Base-by-base conservation (phyloP, 37 sponge, comb jelly and placozoan genomes). In the Ephydatia muelleri region DNA sequence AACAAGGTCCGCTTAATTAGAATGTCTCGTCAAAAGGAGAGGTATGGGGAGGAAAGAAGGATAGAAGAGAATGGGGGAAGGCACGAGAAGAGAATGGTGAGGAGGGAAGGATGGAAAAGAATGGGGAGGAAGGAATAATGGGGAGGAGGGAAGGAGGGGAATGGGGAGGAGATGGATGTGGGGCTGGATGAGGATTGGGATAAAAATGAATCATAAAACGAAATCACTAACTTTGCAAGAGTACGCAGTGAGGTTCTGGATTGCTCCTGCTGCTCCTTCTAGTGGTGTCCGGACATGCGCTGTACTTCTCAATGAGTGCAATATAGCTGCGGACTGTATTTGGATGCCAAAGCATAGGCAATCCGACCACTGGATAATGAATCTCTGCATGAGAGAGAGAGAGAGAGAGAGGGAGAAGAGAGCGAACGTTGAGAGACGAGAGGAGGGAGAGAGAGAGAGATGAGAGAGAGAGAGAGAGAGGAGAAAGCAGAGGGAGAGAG, bases 211-310 rank as follows among this genome's bases (percentile, higher is more conserved):
- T 3, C 43, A 43, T 9, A 3, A 43, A 43, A 43, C 3, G 6
- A 43, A 43, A 9, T 43, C 6, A 34, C 71, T 11, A 27, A 91
- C 95, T 92, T 96, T 96, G 97, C 99, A 98, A 32, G 66, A 57
- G 71, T 95, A 95, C 2, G 99, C 99, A 31, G 96, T 98, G 6
- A 98, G 81, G 81, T 98, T 98, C 77, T 96, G 99, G 3, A 98
- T 75, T 12, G 99, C 95, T 0, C 99, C 99, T 37, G 91, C 93
- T 21, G 97, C 93, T 76, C 95, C 96, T 80, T 98, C 99, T 83
- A 96, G 65, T 5, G n/a, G 97, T 84, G 71, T 95, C 97, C 0
- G 88, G 78, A 22, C 73, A 79, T 33, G 87, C 94, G 5, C 88
- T 79, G 32, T 87, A 92, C 43, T 92, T 93, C n/a, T 88, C 80